phyloP scores from a whole-genome alignment of 2,888 invertebrate species.

The Melipona beecheii region DNA sequence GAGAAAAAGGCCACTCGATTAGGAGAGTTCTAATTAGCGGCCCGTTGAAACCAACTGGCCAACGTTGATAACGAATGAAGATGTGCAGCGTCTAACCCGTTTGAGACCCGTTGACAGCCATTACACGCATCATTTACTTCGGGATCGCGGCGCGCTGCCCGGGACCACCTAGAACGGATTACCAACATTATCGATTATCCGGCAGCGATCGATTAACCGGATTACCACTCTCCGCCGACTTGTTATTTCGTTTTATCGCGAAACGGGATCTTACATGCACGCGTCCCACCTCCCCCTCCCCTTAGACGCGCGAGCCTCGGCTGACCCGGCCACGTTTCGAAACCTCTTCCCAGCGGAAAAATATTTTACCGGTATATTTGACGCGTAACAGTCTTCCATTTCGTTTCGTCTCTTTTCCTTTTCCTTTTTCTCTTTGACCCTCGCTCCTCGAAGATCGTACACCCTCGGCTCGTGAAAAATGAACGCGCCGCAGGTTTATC shows the following conservation, averaged over 20 bases:
- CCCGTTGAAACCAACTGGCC: slow-evolving; percentile 28
- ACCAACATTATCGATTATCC: slow-evolving; percentile 83
- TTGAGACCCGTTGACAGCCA: slow-evolving; percentile 78
- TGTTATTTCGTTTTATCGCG: slow-evolving; percentile 82
- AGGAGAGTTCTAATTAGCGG: slow-evolving; percentile 44
- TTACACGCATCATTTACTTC: slow-evolving; percentile 82
- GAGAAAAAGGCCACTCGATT: background rate
- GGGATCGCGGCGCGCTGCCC: slow-evolving; percentile 69
- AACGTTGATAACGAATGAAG: slow-evolving; percentile 75
- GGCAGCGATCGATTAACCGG: slow-evolving; percentile 82
- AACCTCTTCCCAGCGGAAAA: slow-evolving; percentile 54
- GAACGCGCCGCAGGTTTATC: background rate
- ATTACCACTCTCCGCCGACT: slow-evolving; percentile 78
- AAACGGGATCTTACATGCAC: slow-evolving; percentile 77
- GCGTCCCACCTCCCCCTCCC: slow-evolving; percentile 33
- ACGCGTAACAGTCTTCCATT: too few relatives aligned
- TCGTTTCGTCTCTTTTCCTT: slow-evolving; percentile 14
- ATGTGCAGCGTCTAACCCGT: slow-evolving; percentile 73
- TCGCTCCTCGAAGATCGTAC: background rate
- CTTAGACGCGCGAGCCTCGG: slow-evolving; percentile 43
- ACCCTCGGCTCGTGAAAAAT: slow-evolving; percentile 11
- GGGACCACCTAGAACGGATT: slow-evolving; percentile 81
- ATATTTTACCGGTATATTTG: too few relatives aligned
- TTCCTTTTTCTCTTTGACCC: background rate
- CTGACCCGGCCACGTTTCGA: slow-evolving; percentile 57